Base-by-base conservation (phyloP, 2,797 vertebrate genomes). In the Anguilla marmorata region DNA sequence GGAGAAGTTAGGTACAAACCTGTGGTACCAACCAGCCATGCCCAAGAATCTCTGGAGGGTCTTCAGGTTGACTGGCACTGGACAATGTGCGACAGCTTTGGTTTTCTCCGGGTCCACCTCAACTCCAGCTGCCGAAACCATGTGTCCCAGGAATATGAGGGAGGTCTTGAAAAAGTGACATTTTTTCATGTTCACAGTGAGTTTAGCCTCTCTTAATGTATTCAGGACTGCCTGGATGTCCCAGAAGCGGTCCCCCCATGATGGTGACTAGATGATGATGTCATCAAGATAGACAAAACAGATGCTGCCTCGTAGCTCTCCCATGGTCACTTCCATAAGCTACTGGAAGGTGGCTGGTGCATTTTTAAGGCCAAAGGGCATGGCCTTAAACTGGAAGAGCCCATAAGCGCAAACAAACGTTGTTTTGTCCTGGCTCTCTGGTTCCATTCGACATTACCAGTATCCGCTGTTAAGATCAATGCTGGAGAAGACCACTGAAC, bases 21-120 rank as follows among this genome's bases (percentile, higher is more conserved):
- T 88, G 27, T 90, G 89, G 14, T 90, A 90, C 89, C 85, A 90
- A 0, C 89, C 80, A 2, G 30, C 85, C 0, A 88, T 24, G 0
- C 87, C 72, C 0, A 87, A 12, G 8, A 90, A 90, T 0, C 85
- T 2, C 72, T 86, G 66, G 1, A 87, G 8, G 0, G 54, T 3
- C 12, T 52, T 82, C 0, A 89, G 0, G 19, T 86, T 21, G 0
- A 1, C n/a, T 7, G 84, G 89, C 1, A 19, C n/a, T 7, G 87
- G 89, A 37, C 48, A 86, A 1, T 76, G 8, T 0, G 1, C 8
- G 0, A 89, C 69, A 9, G 84, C 86, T 0, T 4, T 1, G 1
- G 74, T 83, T 48, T 89, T 89, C 0, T 45, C 41, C 4, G 48
- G 87, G 41, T 88, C 87, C 3, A 85, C 45, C 37, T 88, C 56